Evolutionary conservation across 2,888 invertebrate genomes (phyloP).

Genomic region (Stomorhina lunata): DNA sequence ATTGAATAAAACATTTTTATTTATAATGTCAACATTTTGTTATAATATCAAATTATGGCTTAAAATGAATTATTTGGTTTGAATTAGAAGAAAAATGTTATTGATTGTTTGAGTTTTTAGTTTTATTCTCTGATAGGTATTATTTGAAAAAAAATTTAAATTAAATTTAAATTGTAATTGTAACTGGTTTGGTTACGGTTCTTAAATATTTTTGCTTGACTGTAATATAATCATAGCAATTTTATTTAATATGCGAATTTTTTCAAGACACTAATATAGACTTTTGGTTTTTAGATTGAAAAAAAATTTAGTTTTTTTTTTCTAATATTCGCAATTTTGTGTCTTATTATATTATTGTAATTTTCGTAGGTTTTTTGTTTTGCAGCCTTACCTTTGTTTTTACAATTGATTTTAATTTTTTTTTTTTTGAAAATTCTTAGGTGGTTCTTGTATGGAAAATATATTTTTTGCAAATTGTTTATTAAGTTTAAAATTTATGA

Average conservation of each 20-base stretch:
- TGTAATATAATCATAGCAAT: constrained; percentile 20
- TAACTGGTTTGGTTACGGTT: constrained; percentile 54
- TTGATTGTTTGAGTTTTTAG: not conserved
- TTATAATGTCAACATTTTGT: constrained; percentile 14
- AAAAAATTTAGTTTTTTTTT: not conserved
- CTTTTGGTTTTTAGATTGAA: not conserved
- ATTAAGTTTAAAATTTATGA: constrained; percentile 43
- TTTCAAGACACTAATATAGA: constrained; percentile 35
- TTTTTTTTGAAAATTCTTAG: constrained; percentile 14
- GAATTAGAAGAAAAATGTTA: not conserved
- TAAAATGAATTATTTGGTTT: not conserved
- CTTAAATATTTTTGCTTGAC: constrained; percentile 27
- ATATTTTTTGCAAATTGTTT: constrained; percentile 21
- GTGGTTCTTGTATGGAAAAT: not conserved
- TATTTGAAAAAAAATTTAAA: constrained; percentile 1
- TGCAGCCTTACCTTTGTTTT: constrained; percentile 44
- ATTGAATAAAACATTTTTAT: constrained; percentile 15
- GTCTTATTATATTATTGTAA: constrained; percentile 33
- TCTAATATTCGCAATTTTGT: constrained; percentile 39
- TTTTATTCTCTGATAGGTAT: not conserved
- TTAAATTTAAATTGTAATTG: constrained; percentile 33
- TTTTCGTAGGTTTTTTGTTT: constrained; percentile 20
- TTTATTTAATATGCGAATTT: constrained; percentile 38
- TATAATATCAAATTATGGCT: too few species aligned
- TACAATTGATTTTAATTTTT: constrained; percentile 17